A percentile compares a stretch with the other conserved stretches of the same genome.
Conservation (phyloP, 1,140 invertebrate genomes). For the Amyelois transitella region DNA sequence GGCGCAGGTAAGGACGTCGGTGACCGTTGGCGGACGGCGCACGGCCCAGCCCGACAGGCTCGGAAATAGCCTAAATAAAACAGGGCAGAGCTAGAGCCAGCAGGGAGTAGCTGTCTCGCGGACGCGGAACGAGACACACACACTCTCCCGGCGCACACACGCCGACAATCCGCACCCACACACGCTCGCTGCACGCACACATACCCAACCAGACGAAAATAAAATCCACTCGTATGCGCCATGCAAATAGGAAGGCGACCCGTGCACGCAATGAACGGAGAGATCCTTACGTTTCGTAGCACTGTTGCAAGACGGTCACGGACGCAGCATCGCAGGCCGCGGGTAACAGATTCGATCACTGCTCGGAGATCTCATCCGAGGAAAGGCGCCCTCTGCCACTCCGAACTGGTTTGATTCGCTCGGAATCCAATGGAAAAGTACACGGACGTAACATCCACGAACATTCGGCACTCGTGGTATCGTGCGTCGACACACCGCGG, state of each 20-base stretch:
- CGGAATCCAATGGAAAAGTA: slow-evolving; percentile 59
- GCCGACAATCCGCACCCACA: slow-evolving; percentile 24
- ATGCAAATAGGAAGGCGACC: slow-evolving; percentile 70
- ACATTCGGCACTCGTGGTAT: slow-evolving; percentile 65
- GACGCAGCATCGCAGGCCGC: slow-evolving; percentile 67
- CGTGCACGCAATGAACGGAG: slow-evolving; percentile 54
- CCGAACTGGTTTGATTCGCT: slow-evolving; percentile 55
- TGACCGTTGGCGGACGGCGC: slow-evolving; percentile 23
- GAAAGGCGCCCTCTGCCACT: slow-evolving; percentile 45
- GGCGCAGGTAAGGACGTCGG: slow-evolving; percentile 19
- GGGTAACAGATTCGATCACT: slow-evolving; percentile 45
- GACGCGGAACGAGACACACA: slow-evolving; percentile 40
- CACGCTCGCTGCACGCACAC: slow-evolving; percentile 24
- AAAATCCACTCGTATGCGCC: slow-evolving; percentile 71
- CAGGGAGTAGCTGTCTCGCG: slow-evolving; percentile 60
- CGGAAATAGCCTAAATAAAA: slow-evolving; percentile 72
- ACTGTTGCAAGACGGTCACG: slow-evolving; percentile 70
- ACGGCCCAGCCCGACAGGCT: slow-evolving; percentile 37
- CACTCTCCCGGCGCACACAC: slow-evolving; percentile 32
- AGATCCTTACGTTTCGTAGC: slow-evolving; percentile 71
- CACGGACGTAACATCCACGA: slow-evolving; percentile 53
- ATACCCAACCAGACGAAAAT: slow-evolving; percentile 61
- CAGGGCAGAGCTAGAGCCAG: slow-evolving; percentile 29
- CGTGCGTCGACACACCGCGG: slow-evolving; percentile 52
- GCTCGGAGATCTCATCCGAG: slow-evolving; percentile 55